A percentile compares a stretch with the other conserved stretches of the same genome.
These are phyloP conservation scores for Myrmecophaga tridactyla DNA, from an alignment of 2,113 vertebrate species.

Conservation along the genomic window DNA sequence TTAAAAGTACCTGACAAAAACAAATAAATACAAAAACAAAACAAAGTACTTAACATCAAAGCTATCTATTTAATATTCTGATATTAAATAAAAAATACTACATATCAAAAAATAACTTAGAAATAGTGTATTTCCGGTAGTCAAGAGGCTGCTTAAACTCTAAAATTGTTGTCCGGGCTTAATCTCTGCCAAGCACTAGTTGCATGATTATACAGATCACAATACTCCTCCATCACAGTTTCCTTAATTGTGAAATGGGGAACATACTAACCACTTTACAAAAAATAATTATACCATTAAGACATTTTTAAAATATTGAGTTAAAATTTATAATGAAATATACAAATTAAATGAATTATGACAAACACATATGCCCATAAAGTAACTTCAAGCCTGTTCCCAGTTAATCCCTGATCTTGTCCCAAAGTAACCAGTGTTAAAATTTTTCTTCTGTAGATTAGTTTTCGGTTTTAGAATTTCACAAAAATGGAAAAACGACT, in stretches of 20 bases:
- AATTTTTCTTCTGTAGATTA: not conserved
- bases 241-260: not conserved
- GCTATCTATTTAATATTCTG: not conserved
- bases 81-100: not conserved
- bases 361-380: not conserved
- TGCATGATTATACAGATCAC: not conserved
- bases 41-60: not conserved
- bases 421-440: not conserved
- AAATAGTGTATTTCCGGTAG: not conserved
- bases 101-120: not conserved
- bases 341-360: not conserved
- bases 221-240: not conserved
- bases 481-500: not conserved
- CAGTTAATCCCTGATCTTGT: not conserved
- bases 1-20: not conserved
- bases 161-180: not conserved
- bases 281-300: not conserved
- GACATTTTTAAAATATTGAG: not conserved
- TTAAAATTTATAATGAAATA: constrained; percentile 11
- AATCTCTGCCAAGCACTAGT: not conserved
- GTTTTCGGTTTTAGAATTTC: not conserved
- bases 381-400: not conserved
- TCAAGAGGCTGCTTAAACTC: not conserved
- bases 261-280: not conserved
- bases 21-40: no score